These are phyloP conservation scores for Tupaia tana DNA, from an alignment of 2,113 vertebrate species.

Conservation along the genomic window DNA sequence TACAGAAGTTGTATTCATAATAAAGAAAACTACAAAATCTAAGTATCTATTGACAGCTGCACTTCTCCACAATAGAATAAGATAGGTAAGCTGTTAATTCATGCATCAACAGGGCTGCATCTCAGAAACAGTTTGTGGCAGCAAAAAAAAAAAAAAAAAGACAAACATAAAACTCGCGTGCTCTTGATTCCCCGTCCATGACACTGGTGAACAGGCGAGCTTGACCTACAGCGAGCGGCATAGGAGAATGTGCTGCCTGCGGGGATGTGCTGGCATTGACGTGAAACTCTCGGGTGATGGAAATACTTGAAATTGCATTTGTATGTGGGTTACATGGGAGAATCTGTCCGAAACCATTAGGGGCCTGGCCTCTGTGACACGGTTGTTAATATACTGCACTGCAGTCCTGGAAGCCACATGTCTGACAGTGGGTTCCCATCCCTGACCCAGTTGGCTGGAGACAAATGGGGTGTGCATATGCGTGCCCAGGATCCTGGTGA, in stretches of 20 bases:
- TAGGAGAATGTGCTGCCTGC: not conserved
- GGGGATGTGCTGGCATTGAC: not conserved
- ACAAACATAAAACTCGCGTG: too few relatives aligned
- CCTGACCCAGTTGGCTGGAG: too few relatives aligned
- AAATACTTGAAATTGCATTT: not conserved
- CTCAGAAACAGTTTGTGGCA: not conserved
- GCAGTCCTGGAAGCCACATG: too few relatives aligned
- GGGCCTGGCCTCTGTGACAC: too few relatives aligned
- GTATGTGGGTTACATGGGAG: not conserved
- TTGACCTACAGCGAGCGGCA: not conserved
- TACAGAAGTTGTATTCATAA: not conserved
- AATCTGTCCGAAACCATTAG: not conserved
- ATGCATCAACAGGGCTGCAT: not conserved
- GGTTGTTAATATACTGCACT: too few relatives aligned
- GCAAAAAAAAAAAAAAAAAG: not conserved
- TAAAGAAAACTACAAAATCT: not conserved
- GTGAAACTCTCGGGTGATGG: not conserved
- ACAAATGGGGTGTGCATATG: too few relatives aligned
- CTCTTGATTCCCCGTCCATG: accelerated
- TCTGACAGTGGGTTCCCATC: too few relatives aligned
- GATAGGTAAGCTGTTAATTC: too few relatives aligned
- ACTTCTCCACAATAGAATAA: not conserved
- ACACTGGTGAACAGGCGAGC: too few relatives aligned
- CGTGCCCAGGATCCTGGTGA: too few relatives aligned
- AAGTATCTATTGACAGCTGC: not conserved